Percentiles rank a stretch among this genome's conserved stretches.
These are phyloP conservation scores for Galeopterus variegatus DNA, from an alignment of 2,113 vertebrate genomes.

Conservation along the genomic window DNA sequence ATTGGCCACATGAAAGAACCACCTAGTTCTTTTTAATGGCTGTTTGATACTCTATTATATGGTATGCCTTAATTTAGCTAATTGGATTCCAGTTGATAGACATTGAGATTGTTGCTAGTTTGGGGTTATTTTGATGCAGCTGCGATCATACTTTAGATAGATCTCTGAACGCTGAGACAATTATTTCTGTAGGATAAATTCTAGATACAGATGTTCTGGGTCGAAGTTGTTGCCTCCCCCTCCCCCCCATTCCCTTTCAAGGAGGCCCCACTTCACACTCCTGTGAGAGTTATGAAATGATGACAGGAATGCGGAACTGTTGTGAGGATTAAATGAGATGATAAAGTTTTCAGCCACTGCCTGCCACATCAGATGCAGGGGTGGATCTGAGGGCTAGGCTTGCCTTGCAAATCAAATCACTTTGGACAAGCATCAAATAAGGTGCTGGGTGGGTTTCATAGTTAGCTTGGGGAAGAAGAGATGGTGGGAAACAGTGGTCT, in stretches of 20 bases:
- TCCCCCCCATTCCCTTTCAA: background rate
- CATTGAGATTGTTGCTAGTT: background rate
- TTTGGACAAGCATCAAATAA: background rate
- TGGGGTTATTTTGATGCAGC: constrained; percentile 19
- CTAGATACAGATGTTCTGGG: constrained; percentile 6
- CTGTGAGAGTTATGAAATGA: background rate
- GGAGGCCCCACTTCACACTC: background rate
- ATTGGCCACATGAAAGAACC: background rate
- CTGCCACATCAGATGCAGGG: background rate
- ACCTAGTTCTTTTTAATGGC: background rate
- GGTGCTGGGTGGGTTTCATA: background rate
- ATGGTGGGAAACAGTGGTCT: background rate
- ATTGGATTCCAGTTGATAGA: background rate
- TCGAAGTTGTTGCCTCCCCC: background rate
- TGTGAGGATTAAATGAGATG: constrained; percentile 68
- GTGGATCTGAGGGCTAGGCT: background rate
- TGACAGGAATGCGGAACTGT: background rate
- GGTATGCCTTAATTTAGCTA: background rate
- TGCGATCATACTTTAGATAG: background rate
- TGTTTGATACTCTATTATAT: background rate
- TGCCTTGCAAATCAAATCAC: background rate
- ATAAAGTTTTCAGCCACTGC: background rate
- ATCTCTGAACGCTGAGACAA: background rate
- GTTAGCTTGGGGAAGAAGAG: background rate
- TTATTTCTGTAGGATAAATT: constrained; percentile 56